Evolutionary conservation across 2,113 vertebrate genomes (phyloP), one percentile per base, ranked within the genome.

Genomic region (Varanus komodoensis): DNA sequence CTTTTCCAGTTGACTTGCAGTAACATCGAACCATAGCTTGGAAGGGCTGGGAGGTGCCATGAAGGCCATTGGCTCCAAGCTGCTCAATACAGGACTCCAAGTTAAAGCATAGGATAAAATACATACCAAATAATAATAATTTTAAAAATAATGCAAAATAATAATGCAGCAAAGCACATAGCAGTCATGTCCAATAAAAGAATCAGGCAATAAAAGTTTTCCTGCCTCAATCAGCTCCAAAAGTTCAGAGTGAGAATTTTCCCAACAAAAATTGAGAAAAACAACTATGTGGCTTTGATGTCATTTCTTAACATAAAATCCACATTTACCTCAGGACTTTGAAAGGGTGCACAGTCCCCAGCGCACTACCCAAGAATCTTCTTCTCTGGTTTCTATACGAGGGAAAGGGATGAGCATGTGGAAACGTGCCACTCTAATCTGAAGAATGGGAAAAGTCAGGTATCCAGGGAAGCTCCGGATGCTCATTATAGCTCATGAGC

Each of bases 201-300:
- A 21, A 52, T 57, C 57, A 19, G 32, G 21, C 7, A 23, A 44
- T 32, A 81, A 54, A 81, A n/a, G 27, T 25, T 3, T 32, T 57
- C 50, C 8, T 32, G 12, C 15, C 14, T 48, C 8, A 25, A 79
- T 57, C 32, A 61, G 52, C 1, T 61, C 8, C 29, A 1, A 8
- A 80, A 80, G 54, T 54, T 15, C 44, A 52, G 23, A 9, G 25
- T 9, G 25, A 27, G 48, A 29, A 27, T 84, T 89, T 81, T 91
- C 92, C 74, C 95, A 68, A 32, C 74, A 94, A 95, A 94, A 85
- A 91, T 96, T 82, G 88, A 96, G 89, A 89, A 57, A 79, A 8
- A 44, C 8, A 27, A 84, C 83, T n/a, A 73, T n/a, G 14, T 73
- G 69, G 69, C 69, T 92, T 95, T 89, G 84, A n/a, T 94, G 88